These are phyloP conservation scores for Mallotus villosus DNA, from an alignment of 2,797 vertebrate genomes.

Conservation along the genomic window DNA sequence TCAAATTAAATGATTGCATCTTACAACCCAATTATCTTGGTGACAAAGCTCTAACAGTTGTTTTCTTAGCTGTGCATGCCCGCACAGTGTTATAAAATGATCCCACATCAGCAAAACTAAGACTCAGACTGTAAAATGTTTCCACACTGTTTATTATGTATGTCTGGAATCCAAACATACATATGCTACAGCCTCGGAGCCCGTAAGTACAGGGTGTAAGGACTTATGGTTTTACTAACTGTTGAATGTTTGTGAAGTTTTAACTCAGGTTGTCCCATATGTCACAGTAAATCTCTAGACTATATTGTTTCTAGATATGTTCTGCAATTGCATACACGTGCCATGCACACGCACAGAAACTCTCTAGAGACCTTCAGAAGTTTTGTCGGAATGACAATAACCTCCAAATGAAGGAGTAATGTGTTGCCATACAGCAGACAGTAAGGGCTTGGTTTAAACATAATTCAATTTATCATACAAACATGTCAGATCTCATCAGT, in stretches of 20 bases:
- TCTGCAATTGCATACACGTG: not conserved
- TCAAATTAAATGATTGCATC: too few relatives aligned
- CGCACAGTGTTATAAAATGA: constrained; percentile 39
- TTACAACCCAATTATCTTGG: not conserved
- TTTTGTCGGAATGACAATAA: constrained; percentile 37
- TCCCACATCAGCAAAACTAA: constrained; percentile 30
- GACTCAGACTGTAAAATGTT: constrained; percentile 36
- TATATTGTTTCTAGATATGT: not conserved
- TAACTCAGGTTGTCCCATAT: not conserved
- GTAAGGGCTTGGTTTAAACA: constrained; percentile 48
- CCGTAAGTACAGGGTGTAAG: too few relatives aligned
- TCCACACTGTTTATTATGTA: constrained; percentile 31
- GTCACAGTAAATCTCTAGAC: not conserved
- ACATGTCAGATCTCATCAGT: constrained; percentile 58
- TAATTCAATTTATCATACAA: constrained; percentile 68
- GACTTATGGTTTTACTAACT: too few relatives aligned
- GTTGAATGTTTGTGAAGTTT: not conserved
- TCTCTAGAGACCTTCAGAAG: constrained; percentile 19
- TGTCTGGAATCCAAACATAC: not conserved
- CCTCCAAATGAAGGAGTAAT: constrained; percentile 49
- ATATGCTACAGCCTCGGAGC: too few relatives aligned
- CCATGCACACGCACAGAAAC: constrained; percentile 14
- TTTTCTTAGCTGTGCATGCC: constrained; percentile 40
- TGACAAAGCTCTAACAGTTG: constrained; percentile 6
- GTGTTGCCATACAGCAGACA: constrained; percentile 47